Evolutionary conservation across 2,888 invertebrate species (phyloP), one percentile per base, ranked within the genome.

Genomic region (Amorpha juglandis): DNA sequence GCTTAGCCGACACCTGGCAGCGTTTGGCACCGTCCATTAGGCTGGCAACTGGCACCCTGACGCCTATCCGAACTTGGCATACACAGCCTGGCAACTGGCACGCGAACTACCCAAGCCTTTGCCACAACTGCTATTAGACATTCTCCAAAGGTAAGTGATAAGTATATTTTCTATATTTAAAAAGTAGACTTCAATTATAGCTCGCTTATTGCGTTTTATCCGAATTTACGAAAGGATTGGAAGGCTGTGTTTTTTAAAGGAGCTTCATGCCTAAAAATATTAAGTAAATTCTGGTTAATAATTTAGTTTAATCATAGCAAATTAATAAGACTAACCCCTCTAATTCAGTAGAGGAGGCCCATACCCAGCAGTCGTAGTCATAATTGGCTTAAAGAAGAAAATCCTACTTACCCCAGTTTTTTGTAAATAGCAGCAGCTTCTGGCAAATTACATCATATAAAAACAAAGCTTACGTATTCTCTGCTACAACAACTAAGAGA

Each of bases 1-100:
- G 27, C 33, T 33, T 53, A 14, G 53, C 47, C 63, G 33, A 19
- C 53, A 38, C 47, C 53, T 63, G 66, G 63, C 66, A 66, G 12
- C 63, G 53, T 33, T 58, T 58, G 58, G 58, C 58, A 58, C 42
- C 19, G 58, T 58, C 42, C 42, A 55, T 19, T 16, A 19, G 38
- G 38, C 55, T 58, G 38, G 19, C 19, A 58, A 58, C 58, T 21
- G 42, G 58, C 58, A 58, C 42, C 19, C 6, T 33, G 19, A 6
- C 35, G 9, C 45, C 12, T 45, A 45, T 1, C 42, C 42, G 16
- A n/a, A 38, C 38, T 45, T 45, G 19, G 48, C 45, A 48, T 33
- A 38, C 38, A 21, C 62, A 33, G n/a, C 14, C n/a, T 33, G 47
- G 63, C n/a, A 53, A 53, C 14, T 35, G 53, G 53, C 53, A 53